These are phyloP conservation scores for Drosophila tripunctata DNA, from an alignment of 2,888 invertebrate species.

Conservation along the genomic window DNA sequence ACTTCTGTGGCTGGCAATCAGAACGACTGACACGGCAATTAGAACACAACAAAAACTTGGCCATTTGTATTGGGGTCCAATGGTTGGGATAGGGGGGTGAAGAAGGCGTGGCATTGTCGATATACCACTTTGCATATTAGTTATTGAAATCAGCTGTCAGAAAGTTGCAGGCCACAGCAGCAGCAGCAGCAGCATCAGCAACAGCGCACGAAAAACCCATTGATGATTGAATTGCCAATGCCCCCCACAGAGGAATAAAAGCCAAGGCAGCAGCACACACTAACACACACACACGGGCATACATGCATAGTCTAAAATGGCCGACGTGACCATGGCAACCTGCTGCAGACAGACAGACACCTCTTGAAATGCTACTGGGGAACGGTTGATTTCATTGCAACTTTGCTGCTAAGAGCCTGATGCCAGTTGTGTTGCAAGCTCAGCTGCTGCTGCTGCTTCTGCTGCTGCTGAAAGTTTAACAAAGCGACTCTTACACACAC, in stretches of 20 bases:
- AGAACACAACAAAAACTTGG: conserved; percentile 64
- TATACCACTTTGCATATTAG: conserved; percentile 74
- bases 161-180: conserved; percentile 65
- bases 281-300: conserved; percentile 2
- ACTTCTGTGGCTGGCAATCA: conserved; percentile 60
- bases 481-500: conserved; percentile 56
- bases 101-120: conserved; percentile 32
- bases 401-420: conserved; percentile 49
- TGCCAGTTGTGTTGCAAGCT: conserved; percentile 50
- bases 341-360: conserved; percentile 55
- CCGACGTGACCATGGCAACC: conserved; percentile 71
- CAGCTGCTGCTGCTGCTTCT: conserved; percentile 47
- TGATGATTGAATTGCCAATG: conserved; percentile 64
- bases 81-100: neutral
- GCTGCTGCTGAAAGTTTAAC: conserved; percentile 65
- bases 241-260: conserved; percentile 51
- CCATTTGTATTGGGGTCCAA: neutral
- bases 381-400: conserved; percentile 76
- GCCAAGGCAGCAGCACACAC: conserved; percentile 24
- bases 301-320: conserved; percentile 48
- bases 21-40: conserved; percentile 73
- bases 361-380: conserved; percentile 67
- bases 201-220: conserved; percentile 49
- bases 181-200: conserved; percentile 25
- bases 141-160: conserved; percentile 80